Conservation (phyloP, 2,113 vertebrate genomes). For the Mustelus asterias region DNA sequence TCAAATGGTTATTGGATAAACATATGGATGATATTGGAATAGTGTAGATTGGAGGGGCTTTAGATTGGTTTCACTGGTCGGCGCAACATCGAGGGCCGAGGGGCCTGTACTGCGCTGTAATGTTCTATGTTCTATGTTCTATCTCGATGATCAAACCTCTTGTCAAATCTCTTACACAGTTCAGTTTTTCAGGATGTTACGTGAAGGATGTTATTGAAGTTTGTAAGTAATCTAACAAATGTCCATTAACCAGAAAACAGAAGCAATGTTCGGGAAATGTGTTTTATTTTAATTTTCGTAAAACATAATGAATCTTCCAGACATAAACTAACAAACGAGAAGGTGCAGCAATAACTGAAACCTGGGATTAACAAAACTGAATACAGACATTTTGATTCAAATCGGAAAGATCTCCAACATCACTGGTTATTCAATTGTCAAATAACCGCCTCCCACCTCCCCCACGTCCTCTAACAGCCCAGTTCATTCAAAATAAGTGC, state of each 20-base stretch:
- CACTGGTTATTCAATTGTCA: neutral
- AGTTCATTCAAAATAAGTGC: neutral
- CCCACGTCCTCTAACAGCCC: neutral
- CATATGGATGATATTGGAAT: no score
- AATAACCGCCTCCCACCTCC: no score
- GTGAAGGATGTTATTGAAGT: neutral
- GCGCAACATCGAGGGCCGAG: no score
- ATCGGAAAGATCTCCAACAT: neutral
- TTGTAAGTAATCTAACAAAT: neutral
- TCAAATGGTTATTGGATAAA: no score
- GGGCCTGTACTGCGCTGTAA: no score
- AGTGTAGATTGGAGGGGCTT: no score
- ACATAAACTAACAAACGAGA: neutral
- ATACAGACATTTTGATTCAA: neutral
- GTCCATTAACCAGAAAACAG: neutral
- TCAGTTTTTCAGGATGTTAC: neutral
- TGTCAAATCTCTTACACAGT: neutral
- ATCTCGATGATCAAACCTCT: neutral
- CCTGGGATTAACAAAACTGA: conserved; percentile 1
- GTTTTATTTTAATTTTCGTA: conserved; percentile 1
- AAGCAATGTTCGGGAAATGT: neutral
- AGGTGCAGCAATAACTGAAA: neutral
- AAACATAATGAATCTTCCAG: neutral
- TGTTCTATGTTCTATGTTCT: no score
- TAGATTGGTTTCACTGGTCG: no score